Evolutionary conservation across 2,113 vertebrate genomes (phyloP), one percentile per base, ranked within the genome.

Genomic region (Clarias magur): DNA sequence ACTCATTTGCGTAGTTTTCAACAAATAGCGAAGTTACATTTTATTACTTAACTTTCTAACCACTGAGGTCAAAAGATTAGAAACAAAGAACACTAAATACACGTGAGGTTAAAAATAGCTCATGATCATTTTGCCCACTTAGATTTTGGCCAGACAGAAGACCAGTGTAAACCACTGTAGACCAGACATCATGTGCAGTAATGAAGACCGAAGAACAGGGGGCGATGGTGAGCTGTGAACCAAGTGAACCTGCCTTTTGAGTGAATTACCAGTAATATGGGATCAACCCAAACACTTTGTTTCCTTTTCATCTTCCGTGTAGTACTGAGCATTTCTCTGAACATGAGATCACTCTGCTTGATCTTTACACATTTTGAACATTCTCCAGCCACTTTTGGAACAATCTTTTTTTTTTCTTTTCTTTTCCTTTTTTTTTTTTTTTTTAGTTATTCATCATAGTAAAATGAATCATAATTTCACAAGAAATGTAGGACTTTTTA

Each of bases 191-290:
- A 5, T 25, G n/a, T 95, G 94, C 91, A 94, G 91, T 94, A 70
- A 89, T 87, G 0, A 0, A 10, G 1, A 7, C 82, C 83, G 30
- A 79, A 30, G 87, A 93, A 87, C 89, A 96, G 95, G 94, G 93
- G 95, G 94, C 94, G 92, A 93, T 92, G 94, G 92, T 88, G 88
- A 93, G 92, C 94, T 80, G 81, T 89, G 85, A 16, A 86, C 88
- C 27, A 54, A 54, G 48, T 70, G 62, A 90, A 42, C 38, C 57
- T 10, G 0, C 54, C 65, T 82, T 82, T 60, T 3, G 23, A 34
- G 75, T 84, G 89, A 89, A 88, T 86, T 83, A 89, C n/a, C 85
- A 59, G 88, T 85, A 86, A 83, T 90, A 92, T 90, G 87, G 90
- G 90, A 90, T 89, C 87, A 90, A 92, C 87, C 89, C 76, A 88